Percentiles rank a stretch among this genome's conserved stretches.
Conservation (phyloP, 2,797 vertebrate species). For the Scolopax rusticola region DNA sequence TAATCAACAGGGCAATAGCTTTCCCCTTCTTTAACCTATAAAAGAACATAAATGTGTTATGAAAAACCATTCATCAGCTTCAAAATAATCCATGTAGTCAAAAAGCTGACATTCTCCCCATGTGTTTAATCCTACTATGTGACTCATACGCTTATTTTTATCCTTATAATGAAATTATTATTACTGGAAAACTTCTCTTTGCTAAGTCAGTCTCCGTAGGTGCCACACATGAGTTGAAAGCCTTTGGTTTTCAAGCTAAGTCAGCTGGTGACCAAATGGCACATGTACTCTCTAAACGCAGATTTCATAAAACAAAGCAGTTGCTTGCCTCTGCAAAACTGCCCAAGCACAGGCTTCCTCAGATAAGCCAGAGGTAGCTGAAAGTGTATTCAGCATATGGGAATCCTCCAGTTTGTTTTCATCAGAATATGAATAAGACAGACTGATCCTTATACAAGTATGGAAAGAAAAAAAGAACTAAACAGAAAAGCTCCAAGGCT, state of each 20-base stretch:
- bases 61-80: conserved; percentile 64
- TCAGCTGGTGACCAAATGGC: conserved; percentile 74
- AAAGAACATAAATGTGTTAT: not conserved
- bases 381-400: not conserved
- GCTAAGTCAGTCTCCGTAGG: conserved; percentile 39
- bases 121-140: conserved; percentile 48
- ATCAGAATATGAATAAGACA: not conserved
- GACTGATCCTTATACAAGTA: not conserved
- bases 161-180: conserved; percentile 50
- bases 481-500: not conserved
- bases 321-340: conserved; percentile 42
- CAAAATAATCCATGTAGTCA: not conserved
- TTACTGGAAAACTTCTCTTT: conserved; percentile 32
- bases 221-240: conserved; percentile 51
- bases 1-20: not conserved
- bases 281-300: not conserved
- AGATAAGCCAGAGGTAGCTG: not conserved
- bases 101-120: conserved; percentile 27
- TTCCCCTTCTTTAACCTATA: not conserved
- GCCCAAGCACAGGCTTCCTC: not conserved
- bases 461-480: not conserved
- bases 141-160: conserved; percentile 31
- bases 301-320: conserved; percentile 43
- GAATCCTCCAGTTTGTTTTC: not conserved
- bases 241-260: conserved; percentile 19